Evolutionary conservation across 2,113 vertebrate genomes (phyloP), one percentile per base, ranked within the genome.

Genomic region (Coryphaenoides rupestris): DNA sequence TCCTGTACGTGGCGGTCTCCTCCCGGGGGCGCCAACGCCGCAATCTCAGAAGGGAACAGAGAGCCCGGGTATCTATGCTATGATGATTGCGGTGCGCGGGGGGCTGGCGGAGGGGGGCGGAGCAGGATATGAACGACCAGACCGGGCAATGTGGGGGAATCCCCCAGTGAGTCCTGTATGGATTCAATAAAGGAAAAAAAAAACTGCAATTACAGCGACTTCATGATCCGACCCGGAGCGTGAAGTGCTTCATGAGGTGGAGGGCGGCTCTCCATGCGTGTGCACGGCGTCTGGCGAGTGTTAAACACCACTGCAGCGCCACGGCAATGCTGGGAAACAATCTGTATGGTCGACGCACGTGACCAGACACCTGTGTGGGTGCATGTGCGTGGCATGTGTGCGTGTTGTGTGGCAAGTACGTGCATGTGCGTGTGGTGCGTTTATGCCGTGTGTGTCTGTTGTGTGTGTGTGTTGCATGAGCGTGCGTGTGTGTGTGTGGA

Each of bases 181-280:
- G 79, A 82, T 87, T 83, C 77, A 86, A 86, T 52, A 86, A 82
- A n/a, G n/a, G n/a, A 81, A 86, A 76, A 66, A 24, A 50, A 59
- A 78, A 78, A 69, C 21, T 53, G 80, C 74, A 82, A 70, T 73
- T 85, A 78, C 65, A 78, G 80, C 73, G 57, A 69, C 78, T 77
- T 80, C 55, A 72, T 40, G 33, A 82, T 14, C 66, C 62, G 75
- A 72, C 74, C 77, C 69, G n/a, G 77, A 68, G 80, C 78, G 72
- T 77, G 70, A 62, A 70, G 66, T 68, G 80, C 78, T 85, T 69
- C 77, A 73, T 75, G 81, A 72, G 83, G 68, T 65, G 58, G 72
- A 76, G 67, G 70, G 54, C 58, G n/a, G 54, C 68, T 66, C 70
- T 74, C 79, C 72, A 68, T 72, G 68, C n/a, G n/a, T n/a, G n/a